Base-by-base conservation (phyloP, 2,113 vertebrate genomes). In the Chunga burmeisteri region DNA sequence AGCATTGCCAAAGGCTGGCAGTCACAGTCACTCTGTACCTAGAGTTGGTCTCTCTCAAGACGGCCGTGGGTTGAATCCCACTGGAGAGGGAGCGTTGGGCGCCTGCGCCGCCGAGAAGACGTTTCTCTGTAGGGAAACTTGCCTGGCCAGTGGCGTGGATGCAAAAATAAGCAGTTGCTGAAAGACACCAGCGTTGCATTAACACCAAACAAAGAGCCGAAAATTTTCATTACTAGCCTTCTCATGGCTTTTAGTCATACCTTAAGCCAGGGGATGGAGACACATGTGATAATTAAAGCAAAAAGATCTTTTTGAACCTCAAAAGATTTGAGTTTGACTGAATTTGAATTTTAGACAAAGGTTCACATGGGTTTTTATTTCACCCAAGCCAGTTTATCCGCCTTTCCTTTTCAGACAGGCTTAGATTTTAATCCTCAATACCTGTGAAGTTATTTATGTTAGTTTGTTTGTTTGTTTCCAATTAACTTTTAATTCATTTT, bases 391-490 rank as follows among this genome's bases (percentile, higher is more conserved):
- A 88, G 94, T 95, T 94, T 94, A 74, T 90, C 95, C 14, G 0
- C 96, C 90, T 88, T 77, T 55, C 38, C 59, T 95, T 93, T 96
- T 93, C 75, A 96, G 72, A 96, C 95, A 88, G 88, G 67, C 72
- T 94, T 83, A 78, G 46, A 70, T 95, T 86, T 86, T 94, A 94
- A 96, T 95, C 62, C 96, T 88, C 96, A 92, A 95, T 96, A 96
- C 62, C 66, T 91, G 81, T 88, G 93, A 96, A 94, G 81, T 66
- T 83, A 75, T 80, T 96, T 96, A 95, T 96, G 66, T 52, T 79
- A 34, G 47, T 78, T 87, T 91, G 63, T 95, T 96, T 97, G 95
- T 96, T 97, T 95, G 81, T 97, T 96, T 94, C 67, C 89, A 96
- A 86, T 95, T 86, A 88, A 93, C 53, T 95, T 85, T 95, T 79